These are phyloP conservation scores for Sparus aurata DNA, from an alignment of 2,797 vertebrate genomes.

Conservation along the genomic window DNA sequence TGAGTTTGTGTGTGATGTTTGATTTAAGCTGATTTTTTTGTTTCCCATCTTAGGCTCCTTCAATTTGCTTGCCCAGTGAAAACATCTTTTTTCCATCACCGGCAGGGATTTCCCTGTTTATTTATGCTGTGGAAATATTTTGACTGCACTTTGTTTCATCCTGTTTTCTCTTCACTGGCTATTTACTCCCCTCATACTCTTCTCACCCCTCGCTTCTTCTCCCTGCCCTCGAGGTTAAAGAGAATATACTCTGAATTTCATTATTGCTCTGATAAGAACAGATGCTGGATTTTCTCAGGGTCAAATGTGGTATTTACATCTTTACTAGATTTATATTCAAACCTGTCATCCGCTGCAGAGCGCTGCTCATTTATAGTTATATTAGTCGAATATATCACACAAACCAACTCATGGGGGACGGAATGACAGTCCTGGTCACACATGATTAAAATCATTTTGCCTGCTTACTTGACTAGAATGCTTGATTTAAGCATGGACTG, in stretches of 20 bases:
- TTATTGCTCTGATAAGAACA: constrained; percentile 17
- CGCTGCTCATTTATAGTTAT: constrained; percentile 19
- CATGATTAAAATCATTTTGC: constrained; percentile 42
- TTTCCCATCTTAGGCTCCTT: constrained; percentile 45
- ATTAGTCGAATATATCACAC: constrained; percentile 34
- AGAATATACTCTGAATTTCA: constrained; percentile 43
- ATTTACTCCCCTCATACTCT: constrained; percentile 15
- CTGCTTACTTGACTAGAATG: constrained; percentile 7
- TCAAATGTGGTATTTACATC: constrained; percentile 26
- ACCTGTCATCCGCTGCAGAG: background rate
- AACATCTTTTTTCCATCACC: constrained; percentile 39
- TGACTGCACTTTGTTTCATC: constrained; percentile 41
- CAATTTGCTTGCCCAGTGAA: constrained; percentile 55
- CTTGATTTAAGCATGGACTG: constrained; percentile 15
- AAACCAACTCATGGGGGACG: constrained; percentile 20
- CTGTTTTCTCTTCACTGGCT: constrained; percentile 31
- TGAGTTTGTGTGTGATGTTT: constrained; percentile 31
- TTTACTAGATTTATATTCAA: constrained; percentile 46
- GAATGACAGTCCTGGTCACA: constrained; percentile 21
- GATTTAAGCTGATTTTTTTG: constrained; percentile 48
- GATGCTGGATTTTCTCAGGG: constrained; percentile 34
- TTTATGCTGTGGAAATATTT: constrained; percentile 56
- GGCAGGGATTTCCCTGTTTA: constrained; percentile 57
- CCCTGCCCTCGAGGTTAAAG: constrained; percentile 49
- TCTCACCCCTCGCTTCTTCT: background rate